Conservation (phyloP, 2,113 vertebrate species). For the Genyomyrus donnyi region DNA sequence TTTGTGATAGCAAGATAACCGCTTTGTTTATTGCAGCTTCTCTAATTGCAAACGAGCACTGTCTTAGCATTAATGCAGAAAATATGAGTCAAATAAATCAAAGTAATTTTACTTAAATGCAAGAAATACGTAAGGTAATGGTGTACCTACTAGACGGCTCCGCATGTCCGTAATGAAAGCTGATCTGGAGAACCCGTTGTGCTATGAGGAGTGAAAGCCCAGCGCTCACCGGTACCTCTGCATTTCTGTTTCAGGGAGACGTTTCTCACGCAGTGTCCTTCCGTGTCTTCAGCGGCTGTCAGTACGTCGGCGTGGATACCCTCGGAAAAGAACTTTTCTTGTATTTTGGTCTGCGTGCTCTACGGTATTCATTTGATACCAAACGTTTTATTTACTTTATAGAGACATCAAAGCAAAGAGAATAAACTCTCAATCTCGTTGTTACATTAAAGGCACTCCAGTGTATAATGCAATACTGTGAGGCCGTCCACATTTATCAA, state of each 20-base stretch:
- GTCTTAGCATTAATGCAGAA: neutral
- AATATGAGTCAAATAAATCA: neutral
- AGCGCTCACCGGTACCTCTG: neutral
- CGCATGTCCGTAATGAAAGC: neutral
- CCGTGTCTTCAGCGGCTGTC: slow-evolving; percentile 47
- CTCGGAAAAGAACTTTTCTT: slow-evolving; percentile 90
- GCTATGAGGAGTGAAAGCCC: neutral
- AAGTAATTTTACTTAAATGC: neutral
- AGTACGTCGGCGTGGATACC: slow-evolving; percentile 72
- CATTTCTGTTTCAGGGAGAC: slow-evolving; percentile 28
- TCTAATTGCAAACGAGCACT: neutral
- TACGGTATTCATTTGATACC: slow-evolving; percentile 62
- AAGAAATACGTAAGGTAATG: neutral
- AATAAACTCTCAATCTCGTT: neutral
- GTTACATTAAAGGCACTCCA: neutral
- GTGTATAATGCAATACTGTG: neutral
- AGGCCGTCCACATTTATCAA: neutral
- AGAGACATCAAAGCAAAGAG: neutral
- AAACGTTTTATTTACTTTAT: neutral
- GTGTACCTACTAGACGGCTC: neutral
- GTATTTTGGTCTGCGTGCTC: slow-evolving; percentile 73
- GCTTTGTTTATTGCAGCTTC: neutral
- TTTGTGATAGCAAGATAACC: neutral
- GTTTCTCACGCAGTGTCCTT: slow-evolving; percentile 28
- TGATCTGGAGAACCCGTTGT: neutral